Conservation (phyloP, 2,797 vertebrate genomes). For the Champsocephalus gunnari region DNA sequence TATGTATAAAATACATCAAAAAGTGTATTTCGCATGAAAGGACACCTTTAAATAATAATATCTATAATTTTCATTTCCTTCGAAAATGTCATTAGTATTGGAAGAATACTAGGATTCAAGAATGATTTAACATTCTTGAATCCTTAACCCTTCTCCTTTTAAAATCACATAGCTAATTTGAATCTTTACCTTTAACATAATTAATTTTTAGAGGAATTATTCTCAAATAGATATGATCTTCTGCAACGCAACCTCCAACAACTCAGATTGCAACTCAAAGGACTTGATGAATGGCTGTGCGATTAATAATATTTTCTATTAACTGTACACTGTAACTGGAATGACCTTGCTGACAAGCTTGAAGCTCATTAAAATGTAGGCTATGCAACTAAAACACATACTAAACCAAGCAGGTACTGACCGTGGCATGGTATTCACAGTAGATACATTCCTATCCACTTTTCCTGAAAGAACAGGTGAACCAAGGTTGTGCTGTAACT, state of each 20-base stretch:
- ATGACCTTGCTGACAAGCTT: conserved; percentile 1
- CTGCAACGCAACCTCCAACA: background rate
- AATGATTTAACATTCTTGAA: background rate
- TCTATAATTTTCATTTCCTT: background rate
- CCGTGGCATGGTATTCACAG: background rate
- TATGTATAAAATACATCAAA: too few relatives aligned
- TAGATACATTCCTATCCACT: conserved; percentile 25
- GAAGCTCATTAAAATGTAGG: background rate
- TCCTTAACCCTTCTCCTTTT: background rate
- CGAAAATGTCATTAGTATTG: background rate
- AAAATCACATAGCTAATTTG: background rate
- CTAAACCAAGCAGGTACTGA: background rate
- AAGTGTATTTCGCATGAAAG: too few relatives aligned
- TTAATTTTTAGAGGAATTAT: background rate
- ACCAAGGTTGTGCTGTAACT: conserved; percentile 33
- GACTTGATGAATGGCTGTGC: background rate
- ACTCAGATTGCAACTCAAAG: background rate
- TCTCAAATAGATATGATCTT: background rate
- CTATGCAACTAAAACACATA: conserved; percentile 8
- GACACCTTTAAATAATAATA: background rate
- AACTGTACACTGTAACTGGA: background rate
- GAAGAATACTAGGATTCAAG: background rate
- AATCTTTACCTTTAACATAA: background rate
- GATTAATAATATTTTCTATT: background rate
- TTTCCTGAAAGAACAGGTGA: conserved; percentile 39